Percentiles rank a stretch among this genome's conserved stretches.
These are phyloP conservation scores for Mormyrus proboscirostris DNA, from an alignment of 2,797 vertebrate genomes.

Conservation along the genomic window DNA sequence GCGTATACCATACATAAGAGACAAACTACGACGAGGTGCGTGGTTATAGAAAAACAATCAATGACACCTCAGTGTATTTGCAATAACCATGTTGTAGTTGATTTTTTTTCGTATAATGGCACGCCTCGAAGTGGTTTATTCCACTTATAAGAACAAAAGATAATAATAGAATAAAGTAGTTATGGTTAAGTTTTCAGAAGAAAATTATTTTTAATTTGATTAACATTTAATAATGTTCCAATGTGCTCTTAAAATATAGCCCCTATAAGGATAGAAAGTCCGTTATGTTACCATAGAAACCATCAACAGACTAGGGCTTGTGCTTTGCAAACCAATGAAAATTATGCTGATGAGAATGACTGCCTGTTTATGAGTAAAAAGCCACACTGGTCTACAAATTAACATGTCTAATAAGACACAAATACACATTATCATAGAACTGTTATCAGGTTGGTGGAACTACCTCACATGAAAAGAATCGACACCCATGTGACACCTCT, in stretches of 20 bases:
- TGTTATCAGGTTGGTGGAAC: not conserved
- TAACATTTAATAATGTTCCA: not conserved
- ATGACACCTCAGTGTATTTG: not conserved
- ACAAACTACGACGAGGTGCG: not conserved
- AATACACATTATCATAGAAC: not conserved
- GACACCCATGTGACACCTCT: not conserved
- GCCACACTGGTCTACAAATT: not conserved
- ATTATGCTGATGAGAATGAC: not conserved
- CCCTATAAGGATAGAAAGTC: not conserved
- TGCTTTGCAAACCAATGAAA: not conserved
- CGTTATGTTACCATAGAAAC: not conserved
- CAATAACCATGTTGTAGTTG: not conserved
- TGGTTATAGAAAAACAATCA: not conserved
- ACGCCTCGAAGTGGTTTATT: not conserved
- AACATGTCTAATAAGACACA: not conserved
- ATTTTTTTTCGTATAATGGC: not conserved
- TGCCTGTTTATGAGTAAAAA: not conserved
- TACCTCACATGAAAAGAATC: not conserved
- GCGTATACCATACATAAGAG: not conserved
- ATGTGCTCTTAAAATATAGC: not conserved
- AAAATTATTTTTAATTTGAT: not conserved
- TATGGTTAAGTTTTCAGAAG: not conserved
- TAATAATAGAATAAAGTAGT: not conserved
- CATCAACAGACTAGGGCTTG: not conserved
- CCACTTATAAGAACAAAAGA: not conserved